Evolutionary conservation across 2,113 vertebrate genomes (phyloP).

Genomic region (Boleophthalmus pectinirostris): DNA sequence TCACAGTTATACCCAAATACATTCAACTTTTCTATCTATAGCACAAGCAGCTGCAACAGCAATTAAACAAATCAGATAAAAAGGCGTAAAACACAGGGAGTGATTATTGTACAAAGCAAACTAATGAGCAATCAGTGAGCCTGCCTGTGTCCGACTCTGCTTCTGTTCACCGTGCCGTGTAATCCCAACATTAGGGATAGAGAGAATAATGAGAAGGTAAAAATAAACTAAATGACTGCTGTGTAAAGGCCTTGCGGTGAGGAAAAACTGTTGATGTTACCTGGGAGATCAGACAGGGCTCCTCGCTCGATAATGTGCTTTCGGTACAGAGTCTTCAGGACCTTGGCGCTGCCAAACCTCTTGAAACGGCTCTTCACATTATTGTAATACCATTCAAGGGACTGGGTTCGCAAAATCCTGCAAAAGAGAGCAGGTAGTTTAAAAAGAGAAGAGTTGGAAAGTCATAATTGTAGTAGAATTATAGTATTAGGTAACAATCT

Average conservation of each 20-base stretch:
- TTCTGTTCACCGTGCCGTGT: not conserved
- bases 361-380: slow-evolving; percentile 97
- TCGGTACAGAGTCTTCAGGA: slow-evolving; percentile 92
- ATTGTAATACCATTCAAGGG: slow-evolving; percentile 97
- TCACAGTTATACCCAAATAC: not conserved
- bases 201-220: not conserved
- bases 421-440: slow-evolving; percentile 20
- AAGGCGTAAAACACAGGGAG: slow-evolving; percentile 29
- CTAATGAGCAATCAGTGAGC: slow-evolving; percentile 41
- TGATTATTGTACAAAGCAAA: slow-evolving; percentile 38
- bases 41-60: not conserved
- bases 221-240: not conserved
- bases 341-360: slow-evolving; percentile 96
- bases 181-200: slow-evolving; percentile 7
- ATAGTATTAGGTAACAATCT: slow-evolving; percentile 23
- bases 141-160: slow-evolving; percentile 8
- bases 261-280: slow-evolving; percentile 65
- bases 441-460: slow-evolving; percentile 16
- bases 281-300: slow-evolving; percentile 80
- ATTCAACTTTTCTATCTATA: not conserved
- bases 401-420: slow-evolving; percentile 89
- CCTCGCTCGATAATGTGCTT: slow-evolving; percentile 90
- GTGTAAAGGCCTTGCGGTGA: not conserved
- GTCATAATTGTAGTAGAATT: slow-evolving; percentile 43
- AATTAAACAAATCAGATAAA: slow-evolving; percentile 28